Evolutionary conservation across 2,797 vertebrate genomes (phyloP).

Genomic region (Paratrypauchen microcephalus): DNA sequence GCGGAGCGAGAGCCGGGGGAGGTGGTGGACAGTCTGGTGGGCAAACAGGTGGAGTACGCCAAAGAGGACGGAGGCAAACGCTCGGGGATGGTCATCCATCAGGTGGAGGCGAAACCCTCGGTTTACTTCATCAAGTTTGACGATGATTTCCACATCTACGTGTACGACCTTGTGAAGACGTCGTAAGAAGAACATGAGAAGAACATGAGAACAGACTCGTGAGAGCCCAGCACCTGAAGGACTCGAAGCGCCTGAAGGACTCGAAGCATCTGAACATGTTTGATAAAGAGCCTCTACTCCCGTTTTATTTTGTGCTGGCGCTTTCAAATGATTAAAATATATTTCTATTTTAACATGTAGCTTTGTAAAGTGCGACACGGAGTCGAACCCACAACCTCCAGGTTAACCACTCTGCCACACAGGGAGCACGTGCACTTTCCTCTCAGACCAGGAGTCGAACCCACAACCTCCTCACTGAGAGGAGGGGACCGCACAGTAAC

Average conservation of each 20-base stretch:
- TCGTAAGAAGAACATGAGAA: conserved; percentile 75
- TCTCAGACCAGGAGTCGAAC: no score
- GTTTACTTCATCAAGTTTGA: conserved; percentile 99
- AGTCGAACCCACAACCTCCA: neutral
- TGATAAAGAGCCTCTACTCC: neutral
- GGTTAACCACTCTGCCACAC: no score
- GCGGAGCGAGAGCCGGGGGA: conserved; percentile 94
- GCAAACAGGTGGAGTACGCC: conserved; percentile 98
- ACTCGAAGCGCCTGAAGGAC: neutral
- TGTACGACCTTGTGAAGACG: conserved; percentile 95
- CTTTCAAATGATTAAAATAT: neutral
- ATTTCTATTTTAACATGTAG: conserved; percentile 4
- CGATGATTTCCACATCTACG: conserved; percentile 97
- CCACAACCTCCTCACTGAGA: no score
- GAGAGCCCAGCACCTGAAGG: neutral
- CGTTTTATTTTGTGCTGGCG: neutral
- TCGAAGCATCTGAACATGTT: neutral
- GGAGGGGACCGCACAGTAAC: no score
- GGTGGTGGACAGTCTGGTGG: conserved; percentile 97
- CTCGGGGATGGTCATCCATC: conserved; percentile 97
- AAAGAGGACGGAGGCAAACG: conserved; percentile 96
- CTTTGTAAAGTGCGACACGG: neutral
- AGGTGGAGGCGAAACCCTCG: conserved; percentile 95
- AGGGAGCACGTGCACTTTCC: no score
- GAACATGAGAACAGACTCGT: no score